These are phyloP conservation scores for Ciconia maguari DNA, from an alignment of 2,113 vertebrate genomes.

Conservation along the genomic window DNA sequence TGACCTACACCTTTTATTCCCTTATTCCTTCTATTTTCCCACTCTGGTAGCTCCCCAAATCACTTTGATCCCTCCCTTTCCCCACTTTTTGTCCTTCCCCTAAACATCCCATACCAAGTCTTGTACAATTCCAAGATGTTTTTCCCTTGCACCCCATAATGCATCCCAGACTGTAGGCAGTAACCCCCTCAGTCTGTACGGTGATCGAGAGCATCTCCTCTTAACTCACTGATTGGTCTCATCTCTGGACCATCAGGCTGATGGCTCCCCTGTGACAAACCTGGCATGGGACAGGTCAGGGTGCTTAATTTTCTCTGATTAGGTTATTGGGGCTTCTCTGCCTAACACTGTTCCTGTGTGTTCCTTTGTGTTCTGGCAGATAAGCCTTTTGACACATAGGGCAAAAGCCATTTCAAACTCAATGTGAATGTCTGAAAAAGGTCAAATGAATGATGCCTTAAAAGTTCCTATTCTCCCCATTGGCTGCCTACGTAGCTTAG, in stretches of 20 bases:
- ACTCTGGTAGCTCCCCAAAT: not conserved
- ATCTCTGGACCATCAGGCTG: not conserved
- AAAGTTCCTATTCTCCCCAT: not conserved
- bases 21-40: not conserved
- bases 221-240: not conserved
- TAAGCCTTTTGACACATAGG: not conserved
- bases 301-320: not conserved
- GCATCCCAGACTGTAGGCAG: not conserved
- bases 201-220: accelerated
- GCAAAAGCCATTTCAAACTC: not conserved
- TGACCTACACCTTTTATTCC: not conserved
- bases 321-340: not conserved
- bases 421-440: not conserved
- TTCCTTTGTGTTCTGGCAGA: not conserved
- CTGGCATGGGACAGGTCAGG: not conserved
- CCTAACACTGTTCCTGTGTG: not conserved
- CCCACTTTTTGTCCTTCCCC: not conserved
- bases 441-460: not conserved
- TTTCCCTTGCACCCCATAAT: not conserved
- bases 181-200: not conserved
- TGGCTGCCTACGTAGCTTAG: accelerated
- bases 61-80: not conserved
- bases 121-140: not conserved
- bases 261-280: not conserved
- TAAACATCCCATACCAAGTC: not conserved